Conservation (phyloP, 2,888 invertebrate species). For the Drosophila acutilabella region DNA sequence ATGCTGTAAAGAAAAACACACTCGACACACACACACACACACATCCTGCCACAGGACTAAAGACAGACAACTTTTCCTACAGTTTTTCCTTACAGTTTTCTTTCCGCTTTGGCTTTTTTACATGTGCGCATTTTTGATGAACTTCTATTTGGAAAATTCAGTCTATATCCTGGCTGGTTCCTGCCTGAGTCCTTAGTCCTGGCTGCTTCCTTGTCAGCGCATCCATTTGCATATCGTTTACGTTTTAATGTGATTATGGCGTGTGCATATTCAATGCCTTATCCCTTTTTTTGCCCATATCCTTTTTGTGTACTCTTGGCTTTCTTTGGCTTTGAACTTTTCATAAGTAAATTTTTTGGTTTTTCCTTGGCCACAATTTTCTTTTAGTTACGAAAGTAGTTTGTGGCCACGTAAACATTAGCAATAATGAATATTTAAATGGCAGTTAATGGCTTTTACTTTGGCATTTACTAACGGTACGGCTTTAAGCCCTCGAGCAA, state of each 20-base stretch:
- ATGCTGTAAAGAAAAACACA: slow-evolving; percentile 55
- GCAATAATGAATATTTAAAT: slow-evolving; percentile 66
- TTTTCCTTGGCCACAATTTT: slow-evolving; percentile 35
- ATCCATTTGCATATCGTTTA: slow-evolving; percentile 81
- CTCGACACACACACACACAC: slow-evolving; percentile 43
- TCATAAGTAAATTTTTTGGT: slow-evolving; percentile 57
- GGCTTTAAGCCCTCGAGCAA: slow-evolving; percentile 35
- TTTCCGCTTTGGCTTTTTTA: slow-evolving; percentile 40
- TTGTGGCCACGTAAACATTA: slow-evolving; percentile 58
- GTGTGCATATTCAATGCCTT: slow-evolving; percentile 77
- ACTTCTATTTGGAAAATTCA: slow-evolving; percentile 29
- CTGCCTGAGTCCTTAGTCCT: slow-evolving; percentile 7
- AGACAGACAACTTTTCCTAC: slow-evolving; percentile 41
- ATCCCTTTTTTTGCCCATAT: slow-evolving; percentile 31
- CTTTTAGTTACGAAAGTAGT: slow-evolving; percentile 20
- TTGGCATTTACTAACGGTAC: slow-evolving; percentile 15
- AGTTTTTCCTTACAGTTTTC: slow-evolving; percentile 51
- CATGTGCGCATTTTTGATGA: slow-evolving; percentile 76
- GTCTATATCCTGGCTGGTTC: slow-evolving; percentile 14
- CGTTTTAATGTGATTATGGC: slow-evolving; percentile 81
- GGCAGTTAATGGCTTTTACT: slow-evolving; percentile 51
- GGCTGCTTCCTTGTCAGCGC: slow-evolving; percentile 73
- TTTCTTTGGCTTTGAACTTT: slow-evolving; percentile 54
- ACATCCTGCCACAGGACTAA: slow-evolving; percentile 66
- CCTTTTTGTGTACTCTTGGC: slow-evolving; percentile 1